These are phyloP conservation scores for Cephus spinipes DNA, from an alignment of 2,888 invertebrate genomes.

Conservation along the genomic window DNA sequence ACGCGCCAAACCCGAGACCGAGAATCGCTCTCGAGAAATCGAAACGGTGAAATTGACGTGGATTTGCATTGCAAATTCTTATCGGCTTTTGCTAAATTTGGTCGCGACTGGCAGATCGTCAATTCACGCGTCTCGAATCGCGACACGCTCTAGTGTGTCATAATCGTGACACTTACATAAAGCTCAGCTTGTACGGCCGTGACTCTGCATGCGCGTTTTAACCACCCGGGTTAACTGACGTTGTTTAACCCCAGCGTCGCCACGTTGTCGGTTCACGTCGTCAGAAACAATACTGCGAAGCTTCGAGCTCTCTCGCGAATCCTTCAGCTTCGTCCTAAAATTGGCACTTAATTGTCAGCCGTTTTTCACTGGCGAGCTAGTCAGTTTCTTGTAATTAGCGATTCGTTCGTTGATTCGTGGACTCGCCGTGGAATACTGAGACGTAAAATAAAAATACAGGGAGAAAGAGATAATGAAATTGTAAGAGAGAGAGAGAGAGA, in stretches of 20 bases:
- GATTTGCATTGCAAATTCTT: slow-evolving; percentile 18
- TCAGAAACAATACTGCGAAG: not conserved
- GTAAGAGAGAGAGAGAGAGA: not conserved
- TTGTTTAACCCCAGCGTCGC: not conserved
- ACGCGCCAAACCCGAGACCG: not conserved
- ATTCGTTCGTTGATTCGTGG: not conserved
- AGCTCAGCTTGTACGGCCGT: not conserved
- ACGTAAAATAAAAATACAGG: not conserved
- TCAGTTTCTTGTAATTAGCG: not conserved
- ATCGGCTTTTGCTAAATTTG: not conserved
- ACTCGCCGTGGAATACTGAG: not conserved
- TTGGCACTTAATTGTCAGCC: not conserved
- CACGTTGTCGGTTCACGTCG: not conserved
- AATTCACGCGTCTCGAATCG: slow-evolving; percentile 42
- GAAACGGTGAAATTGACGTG: slow-evolving; percentile 14
- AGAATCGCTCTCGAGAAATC: slow-evolving; percentile 15
- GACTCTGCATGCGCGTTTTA: not conserved
- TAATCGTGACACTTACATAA: slow-evolving; percentile 66
- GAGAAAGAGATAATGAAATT: not conserved
- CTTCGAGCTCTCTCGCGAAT: not conserved
- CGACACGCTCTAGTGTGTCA: slow-evolving; percentile 64
- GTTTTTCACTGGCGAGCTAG: not conserved
- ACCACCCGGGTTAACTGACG: not conserved
- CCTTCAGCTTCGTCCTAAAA: not conserved
- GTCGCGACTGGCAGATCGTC: not conserved